These are phyloP conservation scores for Hipparchia semele DNA, from an alignment of 2,888 invertebrate genomes.

Conservation along the genomic window DNA sequence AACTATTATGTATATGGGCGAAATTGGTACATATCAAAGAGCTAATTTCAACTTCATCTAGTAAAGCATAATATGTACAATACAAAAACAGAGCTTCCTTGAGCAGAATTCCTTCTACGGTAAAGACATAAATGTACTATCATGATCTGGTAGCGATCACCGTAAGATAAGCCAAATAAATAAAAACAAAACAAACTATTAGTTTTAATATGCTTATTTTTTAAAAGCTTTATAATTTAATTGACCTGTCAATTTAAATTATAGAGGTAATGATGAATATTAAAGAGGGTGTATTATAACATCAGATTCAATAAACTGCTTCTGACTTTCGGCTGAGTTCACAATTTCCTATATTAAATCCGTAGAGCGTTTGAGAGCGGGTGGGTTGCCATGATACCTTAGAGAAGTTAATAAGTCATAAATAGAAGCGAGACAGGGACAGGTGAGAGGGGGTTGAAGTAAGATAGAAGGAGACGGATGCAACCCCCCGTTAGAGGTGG, in stretches of 20 bases:
- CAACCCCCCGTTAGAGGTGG: slow-evolving; percentile 69
- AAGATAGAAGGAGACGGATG: slow-evolving; percentile 55
- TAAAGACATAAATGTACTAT: too few species aligned
- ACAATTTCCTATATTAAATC: slow-evolving; percentile 82
- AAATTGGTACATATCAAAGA: too few species aligned
- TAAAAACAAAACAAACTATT: too few species aligned
- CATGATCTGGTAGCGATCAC: too few species aligned
- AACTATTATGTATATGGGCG: not conserved
- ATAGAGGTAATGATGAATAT: slow-evolving; percentile 36
- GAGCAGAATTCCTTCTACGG: too few species aligned
- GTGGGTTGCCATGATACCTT: slow-evolving; percentile 81
- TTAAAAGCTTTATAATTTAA: slow-evolving; percentile 2
- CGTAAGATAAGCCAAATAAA: too few species aligned
- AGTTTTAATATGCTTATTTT: too few species aligned
- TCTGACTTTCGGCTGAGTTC: slow-evolving; percentile 70
- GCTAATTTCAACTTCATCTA: too few species aligned
- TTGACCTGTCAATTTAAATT: slow-evolving; percentile 20
- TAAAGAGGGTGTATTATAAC: slow-evolving; percentile 38
- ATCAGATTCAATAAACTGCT: slow-evolving; percentile 76
- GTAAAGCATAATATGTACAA: too few species aligned
- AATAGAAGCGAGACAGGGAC: slow-evolving; percentile 68
- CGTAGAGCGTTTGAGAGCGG: slow-evolving; percentile 55
- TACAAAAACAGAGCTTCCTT: too few species aligned
- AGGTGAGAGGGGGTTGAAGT: slow-evolving; percentile 43
- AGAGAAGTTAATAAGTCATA: slow-evolving; percentile 83